These are phyloP conservation scores for Bursaphelenchus okinawaensis DNA, from an alignment of 2,888 invertebrate species.

Conservation along the genomic window DNA sequence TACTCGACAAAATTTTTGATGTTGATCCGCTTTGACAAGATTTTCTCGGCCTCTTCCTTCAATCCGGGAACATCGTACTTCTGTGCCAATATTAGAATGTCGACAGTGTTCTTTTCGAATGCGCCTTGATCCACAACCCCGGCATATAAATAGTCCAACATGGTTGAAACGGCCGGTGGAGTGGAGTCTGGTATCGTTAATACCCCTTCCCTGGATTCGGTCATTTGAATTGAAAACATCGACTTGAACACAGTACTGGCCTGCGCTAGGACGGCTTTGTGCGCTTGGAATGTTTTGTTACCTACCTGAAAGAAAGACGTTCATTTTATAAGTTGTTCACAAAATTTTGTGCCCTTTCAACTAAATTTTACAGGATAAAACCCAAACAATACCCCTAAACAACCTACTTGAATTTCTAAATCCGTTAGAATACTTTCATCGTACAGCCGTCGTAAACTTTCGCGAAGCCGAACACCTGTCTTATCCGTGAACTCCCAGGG, in stretches of 20 bases:
- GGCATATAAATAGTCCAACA: slow-evolving; percentile 54
- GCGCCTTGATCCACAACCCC: slow-evolving; percentile 28
- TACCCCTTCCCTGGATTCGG: slow-evolving; percentile 49
- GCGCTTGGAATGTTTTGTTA: slow-evolving; percentile 40
- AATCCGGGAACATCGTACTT: slow-evolving; percentile 49
- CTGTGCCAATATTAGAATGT: slow-evolving; percentile 48
- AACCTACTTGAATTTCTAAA: slow-evolving; percentile 43
- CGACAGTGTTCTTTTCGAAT: slow-evolving; percentile 37
- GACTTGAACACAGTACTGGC: slow-evolving; percentile 47
- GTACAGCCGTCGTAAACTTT: background rate
- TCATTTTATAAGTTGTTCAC: background rate
- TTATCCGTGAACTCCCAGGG: slow-evolving; percentile 8
- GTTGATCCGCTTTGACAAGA: slow-evolving; percentile 35
- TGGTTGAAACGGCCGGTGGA: slow-evolving; percentile 44
- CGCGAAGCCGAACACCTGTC: background rate
- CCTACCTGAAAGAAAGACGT: slow-evolving; percentile 37
- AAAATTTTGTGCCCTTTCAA: too few species aligned
- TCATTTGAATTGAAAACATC: slow-evolving; percentile 50
- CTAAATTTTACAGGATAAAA: too few species aligned
- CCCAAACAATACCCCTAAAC: too few species aligned
- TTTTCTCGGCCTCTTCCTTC: slow-evolving; percentile 49
- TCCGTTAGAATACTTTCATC: slow-evolving; percentile 1
- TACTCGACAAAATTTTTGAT: slow-evolving; percentile 36
- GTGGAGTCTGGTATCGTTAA: slow-evolving; percentile 50
- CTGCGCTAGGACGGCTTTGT: slow-evolving; percentile 49